These are phyloP conservation scores for Micrastur ruficollis DNA, from an alignment of 2,797 vertebrate genomes.

Conservation along the genomic window DNA sequence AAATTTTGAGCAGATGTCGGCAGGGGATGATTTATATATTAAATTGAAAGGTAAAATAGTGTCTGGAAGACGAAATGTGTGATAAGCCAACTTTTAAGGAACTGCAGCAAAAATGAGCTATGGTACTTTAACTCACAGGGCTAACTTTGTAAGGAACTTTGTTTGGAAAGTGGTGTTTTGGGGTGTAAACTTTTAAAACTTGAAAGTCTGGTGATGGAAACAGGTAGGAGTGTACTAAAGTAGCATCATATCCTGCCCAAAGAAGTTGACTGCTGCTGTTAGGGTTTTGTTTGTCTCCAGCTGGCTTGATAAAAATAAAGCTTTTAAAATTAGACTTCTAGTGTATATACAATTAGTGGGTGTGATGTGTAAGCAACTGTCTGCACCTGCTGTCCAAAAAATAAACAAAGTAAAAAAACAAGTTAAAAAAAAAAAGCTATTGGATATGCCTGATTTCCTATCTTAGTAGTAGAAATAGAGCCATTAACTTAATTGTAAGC, in stretches of 20 bases:
- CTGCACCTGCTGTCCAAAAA: background rate
- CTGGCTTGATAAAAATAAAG: conserved; percentile 28
- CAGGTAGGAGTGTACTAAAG: background rate
- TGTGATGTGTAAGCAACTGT: background rate
- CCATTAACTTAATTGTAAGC: background rate
- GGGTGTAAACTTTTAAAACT: background rate
- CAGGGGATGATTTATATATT: background rate
- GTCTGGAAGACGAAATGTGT: background rate
- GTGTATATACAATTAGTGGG: background rate
- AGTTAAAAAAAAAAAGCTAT: background rate
- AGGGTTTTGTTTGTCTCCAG: background rate
- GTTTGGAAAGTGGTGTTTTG: background rate
- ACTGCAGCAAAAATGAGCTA: background rate
- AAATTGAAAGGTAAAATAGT: background rate
- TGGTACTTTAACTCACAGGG: background rate
- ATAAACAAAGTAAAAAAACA: background rate
- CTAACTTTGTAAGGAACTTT: background rate
- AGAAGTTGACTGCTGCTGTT: background rate
- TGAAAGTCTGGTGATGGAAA: background rate
- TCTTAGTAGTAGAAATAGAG: background rate
- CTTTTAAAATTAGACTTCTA: conserved; percentile 27
- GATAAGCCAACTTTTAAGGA: background rate
- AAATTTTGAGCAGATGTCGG: background rate
- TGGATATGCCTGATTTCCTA: background rate
- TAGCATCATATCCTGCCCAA: background rate